Conservation (phyloP, 2,888 invertebrate genomes). For the Hypena proboscidalis region DNA sequence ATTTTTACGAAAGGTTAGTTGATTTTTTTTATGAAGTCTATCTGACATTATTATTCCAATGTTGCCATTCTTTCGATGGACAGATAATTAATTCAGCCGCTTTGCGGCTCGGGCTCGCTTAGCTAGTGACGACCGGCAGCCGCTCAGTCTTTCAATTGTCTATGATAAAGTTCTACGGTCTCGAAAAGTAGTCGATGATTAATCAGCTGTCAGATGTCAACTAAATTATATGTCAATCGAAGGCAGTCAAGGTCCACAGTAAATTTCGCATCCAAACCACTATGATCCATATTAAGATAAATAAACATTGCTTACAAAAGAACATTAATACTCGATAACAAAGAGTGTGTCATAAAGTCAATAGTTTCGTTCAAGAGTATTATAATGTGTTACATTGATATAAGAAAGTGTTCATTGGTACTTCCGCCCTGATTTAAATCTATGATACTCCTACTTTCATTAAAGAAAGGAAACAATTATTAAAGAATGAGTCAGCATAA, state of each 20-base stretch:
- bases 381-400: constrained; percentile 26
- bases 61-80: too few species aligned
- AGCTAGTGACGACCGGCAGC: too few species aligned
- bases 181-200: constrained; percentile 11
- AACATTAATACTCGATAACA: constrained; percentile 17
- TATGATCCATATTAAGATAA: too few species aligned
- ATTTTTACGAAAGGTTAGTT: constrained; percentile 74
- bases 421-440: constrained; percentile 47
- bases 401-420: constrained; percentile 37
- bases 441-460: constrained; percentile 53
- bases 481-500: constrained; percentile 80
- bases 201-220: constrained; percentile 40
- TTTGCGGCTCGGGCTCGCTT: too few species aligned
- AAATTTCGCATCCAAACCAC: constrained; percentile 28
- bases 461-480: constrained; percentile 47
- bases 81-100: too few species aligned
- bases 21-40: constrained; percentile 43
- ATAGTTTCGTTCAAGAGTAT: constrained; percentile 11
- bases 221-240: constrained; percentile 34
- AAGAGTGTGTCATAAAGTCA: constrained; percentile 36
- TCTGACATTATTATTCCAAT: constrained; percentile 51
- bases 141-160: too few species aligned
- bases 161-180: not conserved
- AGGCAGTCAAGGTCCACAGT: constrained; percentile 3
- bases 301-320: constrained; percentile 27